Base-by-base conservation (phyloP, 2,888 invertebrate genomes). In the Oegoconia quadripuncta region DNA sequence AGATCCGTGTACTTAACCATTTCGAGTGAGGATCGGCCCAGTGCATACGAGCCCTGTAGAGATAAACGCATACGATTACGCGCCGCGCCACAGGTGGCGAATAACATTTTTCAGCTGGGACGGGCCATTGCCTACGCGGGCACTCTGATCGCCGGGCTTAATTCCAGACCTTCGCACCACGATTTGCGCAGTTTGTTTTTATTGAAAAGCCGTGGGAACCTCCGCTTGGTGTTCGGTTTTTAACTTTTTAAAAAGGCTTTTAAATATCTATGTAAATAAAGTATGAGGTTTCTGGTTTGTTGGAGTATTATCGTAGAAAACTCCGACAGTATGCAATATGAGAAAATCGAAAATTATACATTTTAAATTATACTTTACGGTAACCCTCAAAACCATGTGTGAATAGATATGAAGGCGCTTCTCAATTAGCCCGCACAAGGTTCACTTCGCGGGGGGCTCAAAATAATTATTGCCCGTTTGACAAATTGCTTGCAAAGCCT, bases 41-140 rank as follows among this genome's bases (percentile, higher is more conserved):
- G 59, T 78, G 80, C 79, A 82, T 72, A 70, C 70, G 67, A 62
- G 62, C 64, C 66, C 71, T 56, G 62, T 60, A 68, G 67, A 78
- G 84, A 84, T 86, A 83, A 82, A 79, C 80, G 86, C 87, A 87
- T 86, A 82, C 84, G 83, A 83, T 84, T 80, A 83, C 77, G 65
- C 63, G 75, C n/a, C n/a, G 22, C 61, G 72, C 88, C 73, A 88
- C 88, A 88, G 88, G 88, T 88, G 88, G 88, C 75, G 77, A 59
- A 84, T 86, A 80, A 84, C 86, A 87, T 88, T 88, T 88, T 88
- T 88, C 84, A 80, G 67, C 23, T 56, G 43, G 43, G 42, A 38
- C 53, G 51, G 50, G 42, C 62, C 64, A 70, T 31, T 69, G 72
- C 34, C 30, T 30, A 11, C 43, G 37, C 51, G 39, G 49, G 29